Evolutionary conservation across 2,797 vertebrate species (phyloP).

Genomic region (Urocyon cinereoargenteus): DNA sequence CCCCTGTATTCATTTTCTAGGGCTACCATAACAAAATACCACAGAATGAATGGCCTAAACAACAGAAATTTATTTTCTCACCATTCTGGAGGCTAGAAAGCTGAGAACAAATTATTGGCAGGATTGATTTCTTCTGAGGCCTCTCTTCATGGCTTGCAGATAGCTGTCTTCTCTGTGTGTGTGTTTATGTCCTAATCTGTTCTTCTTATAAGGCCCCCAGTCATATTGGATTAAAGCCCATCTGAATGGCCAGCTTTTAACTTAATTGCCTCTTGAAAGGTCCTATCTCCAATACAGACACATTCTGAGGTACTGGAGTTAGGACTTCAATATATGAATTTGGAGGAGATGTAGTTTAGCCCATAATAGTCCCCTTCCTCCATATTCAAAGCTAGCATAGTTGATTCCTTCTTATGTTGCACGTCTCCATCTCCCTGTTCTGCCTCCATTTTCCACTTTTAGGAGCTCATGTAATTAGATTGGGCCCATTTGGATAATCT

Average conservation of each 20-base stretch:
- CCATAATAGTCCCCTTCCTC: background rate
- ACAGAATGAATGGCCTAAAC: background rate
- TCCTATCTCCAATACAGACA: background rate
- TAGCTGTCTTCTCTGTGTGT: background rate
- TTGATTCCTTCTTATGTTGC: no score
- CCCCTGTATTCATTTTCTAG: background rate
- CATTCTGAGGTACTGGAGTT: background rate
- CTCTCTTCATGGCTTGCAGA: background rate
- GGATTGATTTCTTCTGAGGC: background rate
- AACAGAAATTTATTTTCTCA: background rate
- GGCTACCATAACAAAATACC: background rate
- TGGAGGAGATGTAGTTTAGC: background rate
- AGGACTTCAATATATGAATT: background rate
- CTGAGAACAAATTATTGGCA: background rate
- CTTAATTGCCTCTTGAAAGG: background rate
- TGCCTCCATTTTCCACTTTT: background rate
- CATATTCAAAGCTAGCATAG: background rate
- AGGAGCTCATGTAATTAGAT: background rate
- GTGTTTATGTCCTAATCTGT: background rate
- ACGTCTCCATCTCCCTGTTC: background rate
- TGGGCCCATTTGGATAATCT: background rate
- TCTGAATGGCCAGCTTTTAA: background rate
- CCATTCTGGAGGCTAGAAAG: background rate
- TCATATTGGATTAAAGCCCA: background rate
- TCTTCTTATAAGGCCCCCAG: background rate